Conservation (phyloP, 2,113 vertebrate species). For the Tamias sibiricus region DNA sequence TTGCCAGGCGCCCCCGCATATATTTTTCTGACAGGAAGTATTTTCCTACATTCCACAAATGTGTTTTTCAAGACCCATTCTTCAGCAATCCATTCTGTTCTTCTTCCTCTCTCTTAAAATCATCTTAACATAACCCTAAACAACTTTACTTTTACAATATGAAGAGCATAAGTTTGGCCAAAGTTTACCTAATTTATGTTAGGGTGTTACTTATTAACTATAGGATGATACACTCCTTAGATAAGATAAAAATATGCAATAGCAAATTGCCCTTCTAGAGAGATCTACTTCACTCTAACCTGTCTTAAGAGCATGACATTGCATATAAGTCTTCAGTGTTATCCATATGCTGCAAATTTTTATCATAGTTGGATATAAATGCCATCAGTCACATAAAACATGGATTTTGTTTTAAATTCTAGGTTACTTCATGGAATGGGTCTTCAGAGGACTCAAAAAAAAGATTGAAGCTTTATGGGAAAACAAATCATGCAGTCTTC, state of each 20-base stretch:
- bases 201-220: not conserved
- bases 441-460: not conserved
- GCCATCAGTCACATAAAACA: not conserved
- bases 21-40: not conserved
- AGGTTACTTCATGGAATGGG: constrained; percentile 67
- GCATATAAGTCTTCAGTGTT: not conserved
- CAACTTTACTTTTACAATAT: not conserved
- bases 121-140: not conserved
- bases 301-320: not conserved
- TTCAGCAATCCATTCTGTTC: not conserved
- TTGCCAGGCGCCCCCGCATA: too few relatives aligned
- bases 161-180: not conserved
- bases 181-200: not conserved
- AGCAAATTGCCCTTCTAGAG: not conserved
- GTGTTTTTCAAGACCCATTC: not conserved
- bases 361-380: not conserved
- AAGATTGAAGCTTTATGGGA: not conserved
- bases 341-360: not conserved
- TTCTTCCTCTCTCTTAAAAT: not conserved
- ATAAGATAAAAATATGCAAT: not conserved
- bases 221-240: not conserved
- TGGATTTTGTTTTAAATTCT: constrained; percentile 67
- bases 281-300: not conserved
- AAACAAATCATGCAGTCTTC: constrained; percentile 68
- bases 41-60: not conserved